Percentiles rank a stretch among this genome's conserved stretches.
Evolutionary conservation across 2,888 invertebrate species (phyloP).

Genomic region (Megastigmus dorsalis): DNA sequence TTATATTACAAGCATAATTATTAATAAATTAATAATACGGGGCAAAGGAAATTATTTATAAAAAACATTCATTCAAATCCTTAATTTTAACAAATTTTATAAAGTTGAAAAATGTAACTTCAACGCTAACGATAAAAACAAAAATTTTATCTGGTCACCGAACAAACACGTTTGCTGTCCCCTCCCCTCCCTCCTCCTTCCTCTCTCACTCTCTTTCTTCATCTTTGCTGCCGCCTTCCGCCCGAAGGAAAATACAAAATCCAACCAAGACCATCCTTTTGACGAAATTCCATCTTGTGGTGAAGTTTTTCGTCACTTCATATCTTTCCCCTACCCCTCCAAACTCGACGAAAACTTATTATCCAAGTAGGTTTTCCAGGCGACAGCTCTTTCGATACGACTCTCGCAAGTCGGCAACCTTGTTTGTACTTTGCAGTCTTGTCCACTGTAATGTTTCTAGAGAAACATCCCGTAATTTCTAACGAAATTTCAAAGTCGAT

Average conservation of each 20-base stretch:
- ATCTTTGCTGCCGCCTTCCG: constrained; percentile 10
- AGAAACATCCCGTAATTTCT: constrained; percentile 11
- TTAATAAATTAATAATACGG: too few species aligned
- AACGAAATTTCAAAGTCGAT: constrained; percentile 23
- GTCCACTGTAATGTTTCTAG: background rate
- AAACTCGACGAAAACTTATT: constrained; percentile 3
- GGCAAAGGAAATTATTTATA: too few species aligned
- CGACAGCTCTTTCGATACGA: background rate
- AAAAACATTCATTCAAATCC: too few species aligned
- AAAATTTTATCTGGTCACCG: constrained; percentile 17
- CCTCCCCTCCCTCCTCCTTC: background rate
- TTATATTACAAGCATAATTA: too few species aligned
- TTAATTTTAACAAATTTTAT: too few species aligned
- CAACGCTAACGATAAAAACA: constrained; percentile 1
- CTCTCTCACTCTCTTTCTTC: too few species aligned
- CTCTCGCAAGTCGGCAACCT: constrained; percentile 5
- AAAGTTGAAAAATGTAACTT: too few species aligned
- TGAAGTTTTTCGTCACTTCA: background rate
- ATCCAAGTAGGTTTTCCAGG: constrained; percentile 1
- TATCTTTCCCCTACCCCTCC: background rate
- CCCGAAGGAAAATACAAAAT: constrained; percentile 2
- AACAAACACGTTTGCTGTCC: background rate
- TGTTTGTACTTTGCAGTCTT: constrained; percentile 15
- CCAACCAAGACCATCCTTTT: background rate
- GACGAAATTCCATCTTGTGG: background rate